Evolutionary conservation across 2,113 vertebrate genomes (phyloP), one percentile per base, ranked within the genome.

Genomic region (Xerus inauris): DNA sequence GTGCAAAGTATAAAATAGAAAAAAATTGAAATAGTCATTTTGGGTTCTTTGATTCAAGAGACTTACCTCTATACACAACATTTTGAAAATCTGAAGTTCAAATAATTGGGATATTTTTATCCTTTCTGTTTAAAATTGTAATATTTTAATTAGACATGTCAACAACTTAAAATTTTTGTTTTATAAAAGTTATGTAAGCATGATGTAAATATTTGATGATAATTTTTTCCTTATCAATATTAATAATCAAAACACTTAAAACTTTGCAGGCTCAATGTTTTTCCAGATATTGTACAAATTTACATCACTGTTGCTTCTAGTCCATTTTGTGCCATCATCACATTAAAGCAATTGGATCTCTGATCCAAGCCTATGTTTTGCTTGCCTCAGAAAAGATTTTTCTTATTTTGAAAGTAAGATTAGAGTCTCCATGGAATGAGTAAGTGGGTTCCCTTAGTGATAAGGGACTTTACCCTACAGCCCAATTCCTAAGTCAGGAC

Each of bases 141-240:
- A 49, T 26, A 40, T 77, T 40, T 20, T 73, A 87, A 80, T 84
- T 64, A 79, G 59, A 51, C 38, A 75, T 24, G 8, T 45, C 73
- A 71, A 75, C 81, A 73, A 69, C 73, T 89, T 94, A 94, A 11
- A 57, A 12, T 22, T 90, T 89, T 93, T 75, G 7, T n/a, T 76
- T 87, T 90, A 69, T 59, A 96, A 89, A 83, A 82, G 77, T 77
- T 69, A 51, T 62, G 8, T 85, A 49, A 88, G 59, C 49, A 95
- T 89, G 47, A 54, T 57, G 62, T 86, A 81, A 76, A 88, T 64
- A 14, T 91, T 86, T 67, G 38, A 89, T 54, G 8, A 32, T 38
- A 20, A 16, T 59, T 42, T 95, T 92, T 62, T 64, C 24, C 35
- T 22, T 93, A 38, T 40, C 80, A 42, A 67, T 75, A 88, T 28